Evolutionary conservation across 2,113 vertebrate genomes (phyloP).

Genomic region (Myotis yumanensis): DNA sequence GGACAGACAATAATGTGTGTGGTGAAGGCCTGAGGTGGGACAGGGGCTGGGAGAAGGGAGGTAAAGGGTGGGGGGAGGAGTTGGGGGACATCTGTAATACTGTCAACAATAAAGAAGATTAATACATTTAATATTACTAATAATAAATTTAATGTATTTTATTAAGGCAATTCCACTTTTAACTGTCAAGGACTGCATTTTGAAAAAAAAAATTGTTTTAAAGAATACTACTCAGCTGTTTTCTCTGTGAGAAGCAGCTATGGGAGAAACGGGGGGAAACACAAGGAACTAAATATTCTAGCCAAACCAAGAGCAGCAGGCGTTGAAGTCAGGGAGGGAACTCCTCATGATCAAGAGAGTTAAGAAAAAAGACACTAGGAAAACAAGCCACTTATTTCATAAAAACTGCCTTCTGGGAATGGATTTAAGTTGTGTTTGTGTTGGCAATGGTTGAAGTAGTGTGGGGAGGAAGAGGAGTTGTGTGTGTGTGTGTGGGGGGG

Average conservation of each 20-base stretch:
- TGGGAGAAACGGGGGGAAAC: background rate
- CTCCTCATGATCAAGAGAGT: background rate
- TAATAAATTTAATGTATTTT: background rate
- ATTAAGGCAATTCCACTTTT: background rate
- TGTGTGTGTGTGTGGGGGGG: background rate
- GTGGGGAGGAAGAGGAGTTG: background rate
- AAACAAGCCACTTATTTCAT: background rate
- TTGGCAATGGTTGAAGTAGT: slow-evolving; percentile 11
- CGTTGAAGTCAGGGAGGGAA: background rate
- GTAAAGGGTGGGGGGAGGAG: no score
- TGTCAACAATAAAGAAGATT: no score
- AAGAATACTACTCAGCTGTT: background rate
- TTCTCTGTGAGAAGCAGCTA: background rate
- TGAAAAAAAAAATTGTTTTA: slow-evolving; percentile 1
- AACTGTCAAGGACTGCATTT: background rate
- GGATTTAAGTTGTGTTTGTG: slow-evolving; percentile 45
- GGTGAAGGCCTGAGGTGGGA: no score
- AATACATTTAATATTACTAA: background rate
- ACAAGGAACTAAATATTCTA: slow-evolving; percentile 6
- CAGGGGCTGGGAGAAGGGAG: no score
- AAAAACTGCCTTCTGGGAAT: background rate
- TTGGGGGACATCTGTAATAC: no score
- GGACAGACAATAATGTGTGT: no score
- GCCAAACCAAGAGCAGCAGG: slow-evolving; percentile 10
- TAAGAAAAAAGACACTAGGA: background rate